Percentiles rank a stretch among this genome's conserved stretches.
These are phyloP conservation scores for Smutsia gigantea DNA, from an alignment of 2,797 vertebrate genomes.

Conservation along the genomic window DNA sequence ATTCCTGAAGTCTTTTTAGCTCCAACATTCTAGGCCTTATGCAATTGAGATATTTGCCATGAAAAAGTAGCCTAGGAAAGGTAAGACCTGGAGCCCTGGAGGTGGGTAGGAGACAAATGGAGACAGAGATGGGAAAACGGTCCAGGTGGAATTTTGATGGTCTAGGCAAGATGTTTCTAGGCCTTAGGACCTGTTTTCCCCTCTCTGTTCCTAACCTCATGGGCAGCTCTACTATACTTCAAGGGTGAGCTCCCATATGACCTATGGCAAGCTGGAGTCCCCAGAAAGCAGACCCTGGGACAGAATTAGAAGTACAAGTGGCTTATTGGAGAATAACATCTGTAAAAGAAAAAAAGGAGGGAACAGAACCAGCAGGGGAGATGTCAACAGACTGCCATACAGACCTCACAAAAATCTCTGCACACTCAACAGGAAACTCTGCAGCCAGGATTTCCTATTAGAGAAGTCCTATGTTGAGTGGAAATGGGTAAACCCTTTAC, in stretches of 20 bases:
- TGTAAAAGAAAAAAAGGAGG: neutral
- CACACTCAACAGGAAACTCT: neutral
- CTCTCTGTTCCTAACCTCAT: neutral
- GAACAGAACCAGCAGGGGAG: neutral
- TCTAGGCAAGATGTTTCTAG: neutral
- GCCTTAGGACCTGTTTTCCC: neutral
- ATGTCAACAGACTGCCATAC: neutral
- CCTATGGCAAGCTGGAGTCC: neutral
- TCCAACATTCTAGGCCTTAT: neutral
- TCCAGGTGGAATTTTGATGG: neutral
- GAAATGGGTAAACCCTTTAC: neutral
- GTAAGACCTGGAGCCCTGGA: neutral
- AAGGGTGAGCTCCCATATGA: neutral
- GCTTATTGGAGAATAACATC: neutral
- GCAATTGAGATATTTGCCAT: neutral
- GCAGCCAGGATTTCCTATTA: neutral
- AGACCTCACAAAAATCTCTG: neutral
- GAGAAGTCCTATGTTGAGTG: neutral
- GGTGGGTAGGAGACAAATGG: neutral
- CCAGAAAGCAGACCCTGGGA: neutral
- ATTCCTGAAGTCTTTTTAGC: neutral
- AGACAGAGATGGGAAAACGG: neutral
- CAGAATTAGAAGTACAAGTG: neutral
- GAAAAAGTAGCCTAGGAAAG: neutral
- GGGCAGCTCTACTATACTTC: neutral